Evolutionary conservation across 2,797 vertebrate species (phyloP).

Genomic region (Melanotaenia parkinsoni): DNA sequence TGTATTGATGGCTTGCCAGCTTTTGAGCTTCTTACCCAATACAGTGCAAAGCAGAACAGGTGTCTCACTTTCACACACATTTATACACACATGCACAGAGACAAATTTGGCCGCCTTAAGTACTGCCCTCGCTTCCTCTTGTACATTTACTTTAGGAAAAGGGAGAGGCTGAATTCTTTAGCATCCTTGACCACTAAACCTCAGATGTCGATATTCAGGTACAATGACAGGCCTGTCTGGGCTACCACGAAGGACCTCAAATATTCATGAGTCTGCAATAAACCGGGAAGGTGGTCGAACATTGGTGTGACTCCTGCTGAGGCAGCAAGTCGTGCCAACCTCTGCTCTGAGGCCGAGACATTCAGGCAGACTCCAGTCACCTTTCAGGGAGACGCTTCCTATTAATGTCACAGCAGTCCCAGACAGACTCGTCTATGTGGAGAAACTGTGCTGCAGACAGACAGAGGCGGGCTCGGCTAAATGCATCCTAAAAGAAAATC

Average conservation of each 20-base stretch:
- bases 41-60: conserved; percentile 73
- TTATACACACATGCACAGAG: conserved; percentile 13
- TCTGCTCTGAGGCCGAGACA: conserved; percentile 46
- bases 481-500: conserved; percentile 25
- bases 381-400: conserved; percentile 50
- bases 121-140: conserved; percentile 54
- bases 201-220: conserved; percentile 69
- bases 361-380: conserved; percentile 53
- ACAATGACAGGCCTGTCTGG: conserved; percentile 70
- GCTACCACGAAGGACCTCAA: conserved; percentile 58
- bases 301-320: conserved; percentile 55
- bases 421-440: conserved; percentile 28
- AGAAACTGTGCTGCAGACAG: conserved; percentile 2
- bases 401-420: conserved; percentile 44
- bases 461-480: conserved; percentile 1
- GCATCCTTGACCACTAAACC: conserved; percentile 60
- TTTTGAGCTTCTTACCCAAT: conserved; percentile 61
- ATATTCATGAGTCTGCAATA: conserved; percentile 73
- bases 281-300: conserved; percentile 27
- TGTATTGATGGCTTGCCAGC: conserved; percentile 67
- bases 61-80: conserved; percentile 49
- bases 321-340: conserved; percentile 43
- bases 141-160: conserved; percentile 63
- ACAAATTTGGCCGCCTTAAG: conserved; percentile 20
- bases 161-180: conserved; percentile 69